These are phyloP conservation scores for Nasua narica DNA, from an alignment of 2,797 vertebrate genomes.

Conservation along the genomic window DNA sequence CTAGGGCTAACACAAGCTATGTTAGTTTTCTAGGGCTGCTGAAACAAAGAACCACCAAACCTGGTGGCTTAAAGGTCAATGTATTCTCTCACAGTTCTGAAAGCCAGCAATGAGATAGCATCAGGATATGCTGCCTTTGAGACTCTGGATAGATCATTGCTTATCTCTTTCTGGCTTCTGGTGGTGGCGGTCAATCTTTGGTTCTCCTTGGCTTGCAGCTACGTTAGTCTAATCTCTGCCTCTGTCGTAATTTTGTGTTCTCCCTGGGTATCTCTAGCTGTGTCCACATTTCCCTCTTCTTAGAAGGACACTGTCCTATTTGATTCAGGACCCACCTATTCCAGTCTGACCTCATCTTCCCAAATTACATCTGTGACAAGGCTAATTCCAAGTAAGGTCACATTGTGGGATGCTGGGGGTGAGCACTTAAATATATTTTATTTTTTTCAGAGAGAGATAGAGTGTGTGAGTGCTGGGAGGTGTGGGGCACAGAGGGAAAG, in stretches of 20 bases:
- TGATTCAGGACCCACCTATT: neutral
- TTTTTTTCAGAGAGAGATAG: neutral
- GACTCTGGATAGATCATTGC: neutral
- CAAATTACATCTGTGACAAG: neutral
- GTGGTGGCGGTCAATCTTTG: neutral
- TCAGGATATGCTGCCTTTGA: neutral
- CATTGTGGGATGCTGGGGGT: neutral
- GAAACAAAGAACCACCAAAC: neutral
- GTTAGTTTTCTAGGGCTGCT: neutral
- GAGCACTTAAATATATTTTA: neutral
- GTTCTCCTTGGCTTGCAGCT: neutral
- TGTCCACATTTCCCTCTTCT: neutral
- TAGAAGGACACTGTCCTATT: neutral
- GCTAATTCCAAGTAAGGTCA: neutral
- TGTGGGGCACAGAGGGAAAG: neutral
- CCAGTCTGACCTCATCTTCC: neutral
- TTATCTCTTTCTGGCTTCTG: neutral
- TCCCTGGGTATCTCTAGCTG: neutral
- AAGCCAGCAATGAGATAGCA: neutral
- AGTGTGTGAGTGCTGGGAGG: neutral
- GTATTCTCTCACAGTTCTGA: neutral
- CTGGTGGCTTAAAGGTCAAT: neutral
- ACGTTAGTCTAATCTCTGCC: neutral
- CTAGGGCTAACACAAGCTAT: too few relatives aligned
- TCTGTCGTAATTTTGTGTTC: neutral